Evolutionary conservation across 2,888 invertebrate genomes (phyloP).

Genomic region (Meteorus cinctellus): DNA sequence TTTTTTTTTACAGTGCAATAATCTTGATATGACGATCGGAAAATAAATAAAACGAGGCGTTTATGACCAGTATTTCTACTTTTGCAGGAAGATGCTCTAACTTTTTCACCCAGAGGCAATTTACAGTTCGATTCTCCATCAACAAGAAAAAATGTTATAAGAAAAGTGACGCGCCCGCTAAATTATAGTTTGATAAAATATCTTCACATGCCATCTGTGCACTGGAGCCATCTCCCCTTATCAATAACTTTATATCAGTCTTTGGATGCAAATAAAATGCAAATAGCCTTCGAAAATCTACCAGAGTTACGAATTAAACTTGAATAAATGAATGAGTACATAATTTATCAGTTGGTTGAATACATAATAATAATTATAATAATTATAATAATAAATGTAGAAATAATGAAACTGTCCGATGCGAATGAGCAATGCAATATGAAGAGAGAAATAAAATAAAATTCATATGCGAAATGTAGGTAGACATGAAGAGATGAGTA

Average conservation of each 20-base stretch:
- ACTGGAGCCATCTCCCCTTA: background rate
- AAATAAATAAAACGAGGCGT: background rate
- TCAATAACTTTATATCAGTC: background rate
- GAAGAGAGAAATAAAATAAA: background rate
- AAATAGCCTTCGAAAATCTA: background rate
- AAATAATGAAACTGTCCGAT: background rate
- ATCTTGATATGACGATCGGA: background rate
- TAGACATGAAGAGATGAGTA: slow-evolving; percentile 1
- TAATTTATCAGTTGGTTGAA: too few relatives aligned
- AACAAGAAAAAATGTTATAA: background rate
- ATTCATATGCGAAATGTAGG: background rate
- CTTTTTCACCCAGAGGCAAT: background rate
- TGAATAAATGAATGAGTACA: too few relatives aligned
- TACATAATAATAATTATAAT: background rate
- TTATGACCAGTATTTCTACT: background rate
- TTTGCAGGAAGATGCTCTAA: background rate
- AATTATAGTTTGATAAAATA: background rate
- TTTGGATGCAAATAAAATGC: background rate
- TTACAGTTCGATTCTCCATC: background rate
- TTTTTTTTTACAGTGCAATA: slow-evolving; percentile 3
- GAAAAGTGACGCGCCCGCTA: background rate
- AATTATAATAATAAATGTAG: background rate
- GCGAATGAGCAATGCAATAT: background rate
- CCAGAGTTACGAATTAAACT: too few relatives aligned
- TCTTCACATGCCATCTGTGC: background rate